These are phyloP conservation scores for Sinocyclocheilus grahami DNA, from an alignment of 2,113 vertebrate genomes.

Conservation along the genomic window DNA sequence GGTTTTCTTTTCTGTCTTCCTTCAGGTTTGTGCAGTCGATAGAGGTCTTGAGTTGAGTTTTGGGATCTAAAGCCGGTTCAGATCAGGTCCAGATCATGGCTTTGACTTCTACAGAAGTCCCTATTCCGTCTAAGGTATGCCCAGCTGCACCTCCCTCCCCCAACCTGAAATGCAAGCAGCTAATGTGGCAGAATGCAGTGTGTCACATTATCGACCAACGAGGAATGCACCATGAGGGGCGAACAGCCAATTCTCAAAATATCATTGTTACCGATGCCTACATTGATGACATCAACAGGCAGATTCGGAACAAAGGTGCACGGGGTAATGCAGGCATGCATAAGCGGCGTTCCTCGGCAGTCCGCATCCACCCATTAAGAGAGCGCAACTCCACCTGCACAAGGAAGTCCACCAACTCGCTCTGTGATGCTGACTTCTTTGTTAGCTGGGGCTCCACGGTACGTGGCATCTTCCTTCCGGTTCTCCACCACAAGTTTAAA, in stretches of 20 bases:
- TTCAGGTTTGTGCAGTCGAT: constrained; percentile 25
- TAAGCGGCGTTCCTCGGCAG: constrained; percentile 52
- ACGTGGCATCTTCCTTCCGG: constrained; percentile 65
- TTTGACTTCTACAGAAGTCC: constrained; percentile 44
- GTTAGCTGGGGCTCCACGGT: constrained; percentile 59
- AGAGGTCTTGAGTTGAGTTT: neutral
- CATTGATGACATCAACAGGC: constrained; percentile 69
- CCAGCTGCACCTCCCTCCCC: constrained; percentile 11
- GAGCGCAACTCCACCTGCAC: constrained; percentile 7
- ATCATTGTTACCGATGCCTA: constrained; percentile 68
- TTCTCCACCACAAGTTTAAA: constrained; percentile 69
- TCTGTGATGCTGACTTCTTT: constrained; percentile 63
- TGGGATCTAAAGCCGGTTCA: neutral
- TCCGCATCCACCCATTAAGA: constrained; percentile 52
- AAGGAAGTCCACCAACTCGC: neutral
- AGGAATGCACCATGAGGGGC: constrained; percentile 50
- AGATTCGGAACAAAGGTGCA: constrained; percentile 64
- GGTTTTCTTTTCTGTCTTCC: neutral
- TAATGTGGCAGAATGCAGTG: constrained; percentile 66
- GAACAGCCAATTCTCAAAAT: constrained; percentile 36
- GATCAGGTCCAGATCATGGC: constrained; percentile 39
- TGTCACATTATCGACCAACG: constrained; percentile 66
- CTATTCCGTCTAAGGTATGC: constrained; percentile 26
- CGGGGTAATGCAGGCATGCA: constrained; percentile 38
- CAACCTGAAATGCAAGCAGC: constrained; percentile 56